Percentiles rank a stretch among this genome's conserved stretches.
These are phyloP conservation scores for Aplodontia rufa DNA, from an alignment of 2,113 vertebrate genomes.

Conservation along the genomic window DNA sequence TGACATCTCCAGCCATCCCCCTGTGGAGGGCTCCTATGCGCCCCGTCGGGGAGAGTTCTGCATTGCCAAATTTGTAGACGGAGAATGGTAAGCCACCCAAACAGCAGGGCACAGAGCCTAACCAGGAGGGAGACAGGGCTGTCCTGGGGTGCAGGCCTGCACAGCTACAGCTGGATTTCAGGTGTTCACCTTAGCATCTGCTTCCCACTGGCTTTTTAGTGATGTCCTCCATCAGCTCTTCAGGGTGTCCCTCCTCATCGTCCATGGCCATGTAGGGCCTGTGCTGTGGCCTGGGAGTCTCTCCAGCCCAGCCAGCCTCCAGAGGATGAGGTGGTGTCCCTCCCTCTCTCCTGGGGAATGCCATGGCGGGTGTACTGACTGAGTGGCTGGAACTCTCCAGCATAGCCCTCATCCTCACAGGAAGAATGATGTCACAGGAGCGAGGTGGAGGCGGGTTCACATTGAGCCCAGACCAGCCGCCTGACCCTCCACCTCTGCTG, in stretches of 20 bases:
- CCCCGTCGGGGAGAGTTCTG: conserved; percentile 95
- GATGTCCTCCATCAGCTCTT: neutral
- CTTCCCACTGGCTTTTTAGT: neutral
- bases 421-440: neutral
- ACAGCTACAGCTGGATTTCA: neutral
- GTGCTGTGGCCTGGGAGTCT: neutral
- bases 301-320: neutral
- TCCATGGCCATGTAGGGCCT: neutral
- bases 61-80: conserved; percentile 96
- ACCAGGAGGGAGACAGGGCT: neutral
- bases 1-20: conserved; percentile 92
- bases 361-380: neutral
- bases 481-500: neutral
- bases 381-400: neutral
- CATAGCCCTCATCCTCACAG: neutral
- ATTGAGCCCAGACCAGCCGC: neutral
- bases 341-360: neutral
- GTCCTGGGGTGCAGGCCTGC: neutral
- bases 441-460: neutral
- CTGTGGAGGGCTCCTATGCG: conserved; percentile 92
- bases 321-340: neutral
- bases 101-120: neutral
- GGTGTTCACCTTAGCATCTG: neutral
- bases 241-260: neutral
- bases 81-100: conserved; percentile 90